Evolutionary conservation across 1,140 invertebrate species (phyloP).

Genomic region (Megathymus violae): DNA sequence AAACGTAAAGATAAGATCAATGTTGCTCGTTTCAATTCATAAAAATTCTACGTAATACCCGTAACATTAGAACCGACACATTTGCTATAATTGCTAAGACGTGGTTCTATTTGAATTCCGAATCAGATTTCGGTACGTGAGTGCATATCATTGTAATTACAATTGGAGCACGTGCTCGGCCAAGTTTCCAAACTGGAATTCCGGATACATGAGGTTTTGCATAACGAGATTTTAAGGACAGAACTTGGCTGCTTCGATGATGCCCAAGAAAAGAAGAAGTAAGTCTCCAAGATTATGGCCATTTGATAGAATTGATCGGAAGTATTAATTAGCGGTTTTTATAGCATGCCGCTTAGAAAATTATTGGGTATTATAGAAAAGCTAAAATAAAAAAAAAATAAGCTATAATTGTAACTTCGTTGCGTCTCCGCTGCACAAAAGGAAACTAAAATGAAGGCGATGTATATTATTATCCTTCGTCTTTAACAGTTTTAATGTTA

Average conservation of each 20-base stretch:
- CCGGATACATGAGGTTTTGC: conserved; percentile 42
- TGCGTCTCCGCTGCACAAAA: too few relatives aligned
- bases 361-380: too few relatives aligned
- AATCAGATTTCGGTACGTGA: conserved; percentile 60
- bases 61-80: conserved; percentile 4
- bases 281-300: not conserved
- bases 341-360: too few relatives aligned
- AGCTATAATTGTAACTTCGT: too few relatives aligned
- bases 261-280: too few relatives aligned
- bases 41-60: not conserved
- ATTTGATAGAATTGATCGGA: not conserved
- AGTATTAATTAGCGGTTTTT: not conserved
- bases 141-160: conserved; percentile 61
- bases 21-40: not conserved
- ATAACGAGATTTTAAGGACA: conserved; percentile 47
- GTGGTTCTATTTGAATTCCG: conserved; percentile 57
- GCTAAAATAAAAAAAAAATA: too few relatives aligned
- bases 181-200: conserved; percentile 51
- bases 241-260: conserved; percentile 39
- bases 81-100: conserved; percentile 58
- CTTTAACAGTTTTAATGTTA: too few relatives aligned
- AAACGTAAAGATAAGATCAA: not conserved
- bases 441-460: too few relatives aligned
- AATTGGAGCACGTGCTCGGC: conserved; percentile 51
- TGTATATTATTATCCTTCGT: too few relatives aligned